These are phyloP conservation scores for Montipora efflorescens DNA, from an alignment of 64 coral and sea anemone genomes.

Conservation along the genomic window DNA sequence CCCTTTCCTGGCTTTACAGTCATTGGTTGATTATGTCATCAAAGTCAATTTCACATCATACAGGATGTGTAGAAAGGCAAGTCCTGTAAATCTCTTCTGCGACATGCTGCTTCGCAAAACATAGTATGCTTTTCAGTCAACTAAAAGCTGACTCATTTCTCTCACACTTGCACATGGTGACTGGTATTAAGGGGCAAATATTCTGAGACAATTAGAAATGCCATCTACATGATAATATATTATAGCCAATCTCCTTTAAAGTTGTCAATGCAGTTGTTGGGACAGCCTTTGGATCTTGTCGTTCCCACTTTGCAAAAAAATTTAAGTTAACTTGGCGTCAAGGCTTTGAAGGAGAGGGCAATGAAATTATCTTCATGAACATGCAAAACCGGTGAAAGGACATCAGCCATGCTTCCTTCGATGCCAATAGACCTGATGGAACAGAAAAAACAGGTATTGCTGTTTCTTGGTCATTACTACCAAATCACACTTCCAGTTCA, in stretches of 20 bases:
- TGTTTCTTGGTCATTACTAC: constrained; percentile 85
- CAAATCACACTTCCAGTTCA: constrained; percentile 80
- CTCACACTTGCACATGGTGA: constrained; percentile 81
- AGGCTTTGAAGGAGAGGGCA: constrained; percentile 86
- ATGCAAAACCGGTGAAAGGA: constrained; percentile 86
- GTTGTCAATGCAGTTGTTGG: constrained; percentile 79
- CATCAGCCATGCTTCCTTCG: constrained; percentile 84
- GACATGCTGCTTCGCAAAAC: constrained; percentile 79
- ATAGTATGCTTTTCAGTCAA: constrained; percentile 77
- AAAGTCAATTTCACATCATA: constrained; percentile 89
- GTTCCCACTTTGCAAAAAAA: constrained; percentile 81
- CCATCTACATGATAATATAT: no score
- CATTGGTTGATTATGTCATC: constrained; percentile 68
- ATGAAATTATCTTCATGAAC: constrained; percentile 82
- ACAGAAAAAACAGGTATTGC: constrained; percentile 83
- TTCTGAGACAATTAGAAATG: constrained; percentile 84
- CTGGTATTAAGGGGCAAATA: constrained; percentile 75
- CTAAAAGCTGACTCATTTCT: constrained; percentile 92
- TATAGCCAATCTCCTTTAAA: constrained; percentile 31
- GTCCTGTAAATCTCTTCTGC: constrained; percentile 84
- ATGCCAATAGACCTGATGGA: constrained; percentile 84
- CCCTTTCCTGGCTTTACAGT: no score
- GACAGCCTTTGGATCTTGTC: constrained; percentile 85
- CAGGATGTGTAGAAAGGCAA: constrained; percentile 85
- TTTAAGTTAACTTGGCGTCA: constrained; percentile 82